These are phyloP conservation scores for Cheilosia variabilis DNA, from an alignment of 2,888 invertebrate genomes.

Conservation along the genomic window DNA sequence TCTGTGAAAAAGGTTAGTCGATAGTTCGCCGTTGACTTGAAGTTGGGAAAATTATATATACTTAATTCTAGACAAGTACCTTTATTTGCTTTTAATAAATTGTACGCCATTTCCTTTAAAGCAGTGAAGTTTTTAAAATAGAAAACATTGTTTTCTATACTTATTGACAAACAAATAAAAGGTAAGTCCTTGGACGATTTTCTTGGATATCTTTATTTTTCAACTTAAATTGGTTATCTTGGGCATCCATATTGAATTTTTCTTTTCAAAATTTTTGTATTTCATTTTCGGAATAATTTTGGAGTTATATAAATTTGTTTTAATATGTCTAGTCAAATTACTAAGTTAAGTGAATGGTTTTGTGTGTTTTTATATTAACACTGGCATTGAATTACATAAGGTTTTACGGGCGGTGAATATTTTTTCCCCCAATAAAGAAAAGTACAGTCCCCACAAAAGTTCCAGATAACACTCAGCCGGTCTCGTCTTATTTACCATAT, in stretches of 20 bases:
- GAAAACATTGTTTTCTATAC: slow-evolving; percentile 30
- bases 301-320: neutral
- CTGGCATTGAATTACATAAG: slow-evolving; percentile 1
- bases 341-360: neutral
- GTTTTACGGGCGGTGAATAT: neutral
- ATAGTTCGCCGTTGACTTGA: slow-evolving; percentile 35
- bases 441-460: slow-evolving; percentile 65
- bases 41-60: slow-evolving; percentile 4
- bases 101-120: slow-evolving; percentile 57
- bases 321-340: neutral
- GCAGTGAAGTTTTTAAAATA: slow-evolving; percentile 42
- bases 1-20: slow-evolving; percentile 65
- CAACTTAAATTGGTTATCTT: neutral
- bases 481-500: neutral
- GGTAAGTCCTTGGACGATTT: slow-evolving; percentile 56
- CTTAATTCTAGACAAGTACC: slow-evolving; percentile 60
- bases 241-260: slow-evolving; percentile 45
- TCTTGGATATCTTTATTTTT: neutral
- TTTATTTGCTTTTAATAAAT: slow-evolving; percentile 36
- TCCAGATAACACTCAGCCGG: neutral
- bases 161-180: slow-evolving; percentile 29
- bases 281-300: neutral
- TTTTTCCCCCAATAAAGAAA: neutral
- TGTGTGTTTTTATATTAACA: neutral
- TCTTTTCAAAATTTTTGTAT: neutral